These are phyloP conservation scores for Alviniconcha marisindica DNA, from an alignment of 1,140 invertebrate species.

Conservation along the genomic window DNA sequence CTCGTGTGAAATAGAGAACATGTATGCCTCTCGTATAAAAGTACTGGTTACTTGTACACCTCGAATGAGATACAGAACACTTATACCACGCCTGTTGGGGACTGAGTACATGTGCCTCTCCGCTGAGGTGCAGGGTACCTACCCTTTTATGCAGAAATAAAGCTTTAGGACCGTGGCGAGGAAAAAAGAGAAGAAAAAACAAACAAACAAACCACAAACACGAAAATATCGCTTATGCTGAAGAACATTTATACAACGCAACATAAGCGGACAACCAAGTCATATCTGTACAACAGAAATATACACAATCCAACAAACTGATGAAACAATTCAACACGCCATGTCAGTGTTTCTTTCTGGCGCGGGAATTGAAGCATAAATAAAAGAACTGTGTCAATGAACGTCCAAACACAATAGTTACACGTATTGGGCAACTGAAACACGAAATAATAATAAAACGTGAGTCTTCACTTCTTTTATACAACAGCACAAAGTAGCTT, in stretches of 20 bases:
- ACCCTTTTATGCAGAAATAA: no score
- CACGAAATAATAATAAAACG: no score
- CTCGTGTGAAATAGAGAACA: not conserved
- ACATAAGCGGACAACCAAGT: not conserved
- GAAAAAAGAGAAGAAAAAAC: not conserved
- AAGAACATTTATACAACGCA: slow-evolving; percentile 8
- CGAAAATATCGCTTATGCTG: not conserved
- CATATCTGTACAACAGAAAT: slow-evolving; percentile 7
- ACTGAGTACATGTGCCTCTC: no score
- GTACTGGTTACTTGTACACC: no score
- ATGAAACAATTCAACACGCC: not conserved
- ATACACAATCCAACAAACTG: not conserved
- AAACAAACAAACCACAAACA: no score
- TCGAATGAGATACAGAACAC: no score
- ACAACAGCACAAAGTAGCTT: no score
- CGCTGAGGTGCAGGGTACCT: no score
- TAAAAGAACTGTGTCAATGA: not conserved
- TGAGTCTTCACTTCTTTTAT: no score
- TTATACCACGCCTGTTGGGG: no score
- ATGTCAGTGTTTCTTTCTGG: no score
- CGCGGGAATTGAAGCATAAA: not conserved
- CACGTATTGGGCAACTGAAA: not conserved
- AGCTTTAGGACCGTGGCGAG: slow-evolving; percentile 1
- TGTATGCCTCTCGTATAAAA: not conserved
- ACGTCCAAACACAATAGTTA: not conserved